phyloP scores from a whole-genome alignment of 2,797 vertebrate genomes.

The Sebastes matsubarae region DNA sequence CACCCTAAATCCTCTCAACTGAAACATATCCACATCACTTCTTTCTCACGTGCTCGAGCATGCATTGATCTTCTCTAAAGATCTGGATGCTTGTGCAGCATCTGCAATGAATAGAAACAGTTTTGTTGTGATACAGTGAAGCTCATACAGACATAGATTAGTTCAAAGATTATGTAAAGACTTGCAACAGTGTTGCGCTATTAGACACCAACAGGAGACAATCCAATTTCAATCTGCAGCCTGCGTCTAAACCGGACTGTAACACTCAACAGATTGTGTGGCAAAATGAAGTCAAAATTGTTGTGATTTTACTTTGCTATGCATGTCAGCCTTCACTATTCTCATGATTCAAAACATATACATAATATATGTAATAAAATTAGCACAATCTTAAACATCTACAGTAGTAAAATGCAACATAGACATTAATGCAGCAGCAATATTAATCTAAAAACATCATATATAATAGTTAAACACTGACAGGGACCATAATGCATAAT shows the following conservation, averaged over 20 bases:
- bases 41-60: neutral
- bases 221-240: constrained; percentile 38
- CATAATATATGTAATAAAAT: too few relatives aligned
- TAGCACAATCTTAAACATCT: neutral
- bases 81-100: neutral
- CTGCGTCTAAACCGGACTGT: neutral
- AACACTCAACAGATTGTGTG: neutral
- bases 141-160: neutral
- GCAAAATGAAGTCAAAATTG: neutral
- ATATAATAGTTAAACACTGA: neutral
- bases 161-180: constrained; percentile 17
- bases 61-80: neutral
- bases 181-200: neutral
- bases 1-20: constrained; percentile 41
- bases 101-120: neutral
- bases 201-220: constrained; percentile 15
- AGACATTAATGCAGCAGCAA: neutral
- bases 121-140: neutral
- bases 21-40: constrained; percentile 1
- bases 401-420: neutral
- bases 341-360: neutral
- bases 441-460: neutral
- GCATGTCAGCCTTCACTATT: neutral
- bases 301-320: neutral
- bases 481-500: neutral